These are phyloP conservation scores for Rosalia funebris DNA, from an alignment of 2,888 invertebrate genomes.

Conservation along the genomic window DNA sequence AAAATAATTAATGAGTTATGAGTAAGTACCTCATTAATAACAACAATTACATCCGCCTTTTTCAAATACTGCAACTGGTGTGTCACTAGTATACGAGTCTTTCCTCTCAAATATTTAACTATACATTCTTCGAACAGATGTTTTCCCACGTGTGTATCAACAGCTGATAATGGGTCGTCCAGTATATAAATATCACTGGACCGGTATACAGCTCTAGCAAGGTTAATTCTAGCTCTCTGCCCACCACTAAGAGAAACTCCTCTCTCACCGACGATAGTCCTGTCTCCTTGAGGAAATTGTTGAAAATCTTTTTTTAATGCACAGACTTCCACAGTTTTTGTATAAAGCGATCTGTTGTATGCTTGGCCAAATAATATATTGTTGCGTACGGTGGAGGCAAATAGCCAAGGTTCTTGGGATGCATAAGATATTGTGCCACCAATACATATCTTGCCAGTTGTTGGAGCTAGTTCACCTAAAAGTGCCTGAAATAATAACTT, in stretches of 20 bases:
- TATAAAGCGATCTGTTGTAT: constrained; percentile 63
- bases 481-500: constrained; percentile 5
- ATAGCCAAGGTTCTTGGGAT: constrained; percentile 76
- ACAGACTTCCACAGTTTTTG: constrained; percentile 68
- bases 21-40: constrained; percentile 68
- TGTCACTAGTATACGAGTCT: constrained; percentile 74
- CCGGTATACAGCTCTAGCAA: constrained; percentile 80
- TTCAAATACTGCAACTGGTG: constrained; percentile 76
- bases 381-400: constrained; percentile 69
- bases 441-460: constrained; percentile 65
- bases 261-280: constrained; percentile 72
- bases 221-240: constrained; percentile 80
- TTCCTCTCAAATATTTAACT: constrained; percentile 65
- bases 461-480: constrained; percentile 69
- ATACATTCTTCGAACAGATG: constrained; percentile 81
- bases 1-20: too few relatives aligned
- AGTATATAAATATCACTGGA: constrained; percentile 79
- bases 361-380: constrained; percentile 75
- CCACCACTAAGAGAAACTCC: constrained; percentile 83
- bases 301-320: constrained; percentile 73
- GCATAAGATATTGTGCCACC: constrained; percentile 70
- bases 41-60: constrained; percentile 66
- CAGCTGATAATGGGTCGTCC: constrained; percentile 83
- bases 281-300: constrained; percentile 67
- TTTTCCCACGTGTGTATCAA: constrained; percentile 80